Conservation (phyloP, 2,797 vertebrate genomes). For the Sebastes nivosus region DNA sequence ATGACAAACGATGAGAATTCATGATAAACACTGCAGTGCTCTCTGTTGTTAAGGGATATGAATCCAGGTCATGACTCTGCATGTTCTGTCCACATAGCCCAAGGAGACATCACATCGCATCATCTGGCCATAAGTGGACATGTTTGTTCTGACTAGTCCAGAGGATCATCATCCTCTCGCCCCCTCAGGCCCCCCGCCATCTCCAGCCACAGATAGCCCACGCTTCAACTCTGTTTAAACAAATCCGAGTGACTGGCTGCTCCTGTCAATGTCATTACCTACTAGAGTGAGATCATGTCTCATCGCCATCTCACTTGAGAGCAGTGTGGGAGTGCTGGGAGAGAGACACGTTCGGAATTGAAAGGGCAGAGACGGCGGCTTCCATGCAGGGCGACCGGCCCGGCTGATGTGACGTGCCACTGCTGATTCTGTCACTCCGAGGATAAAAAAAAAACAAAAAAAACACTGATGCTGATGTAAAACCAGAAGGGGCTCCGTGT, state of each 20-base stretch:
- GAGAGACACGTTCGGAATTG: constrained; percentile 37
- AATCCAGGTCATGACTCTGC: constrained; percentile 61
- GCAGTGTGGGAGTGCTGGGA: constrained; percentile 33
- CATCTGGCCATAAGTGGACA: constrained; percentile 57
- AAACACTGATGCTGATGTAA: constrained; percentile 28
- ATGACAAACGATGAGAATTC: constrained; percentile 29
- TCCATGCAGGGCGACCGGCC: constrained; percentile 12
- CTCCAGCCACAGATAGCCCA: constrained; percentile 40
- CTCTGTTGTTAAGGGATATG: constrained; percentile 25
- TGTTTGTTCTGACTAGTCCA: constrained; percentile 69
- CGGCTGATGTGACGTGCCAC: constrained; percentile 23
- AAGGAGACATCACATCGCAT: constrained; percentile 66
- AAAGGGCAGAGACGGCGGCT: constrained; percentile 41
- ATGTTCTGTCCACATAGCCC: constrained; percentile 50
- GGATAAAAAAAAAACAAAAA: constrained; percentile 5
- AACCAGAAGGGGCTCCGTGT: constrained; percentile 8
- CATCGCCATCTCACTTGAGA: constrained; percentile 50
- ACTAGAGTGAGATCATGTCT: constrained; percentile 61
- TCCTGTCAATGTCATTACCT: constrained; percentile 68
- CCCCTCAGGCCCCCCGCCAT: not conserved
- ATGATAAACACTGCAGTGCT: constrained; percentile 34
- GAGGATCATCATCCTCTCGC: constrained; percentile 51
- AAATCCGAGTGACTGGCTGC: constrained; percentile 62
- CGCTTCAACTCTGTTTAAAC: constrained; percentile 54
- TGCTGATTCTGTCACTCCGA: constrained; percentile 36